A percentile compares a stretch with the other conserved stretches of the same genome.
These are phyloP conservation scores for Meda fulgida DNA, from an alignment of 2,797 vertebrate species.

Conservation along the genomic window DNA sequence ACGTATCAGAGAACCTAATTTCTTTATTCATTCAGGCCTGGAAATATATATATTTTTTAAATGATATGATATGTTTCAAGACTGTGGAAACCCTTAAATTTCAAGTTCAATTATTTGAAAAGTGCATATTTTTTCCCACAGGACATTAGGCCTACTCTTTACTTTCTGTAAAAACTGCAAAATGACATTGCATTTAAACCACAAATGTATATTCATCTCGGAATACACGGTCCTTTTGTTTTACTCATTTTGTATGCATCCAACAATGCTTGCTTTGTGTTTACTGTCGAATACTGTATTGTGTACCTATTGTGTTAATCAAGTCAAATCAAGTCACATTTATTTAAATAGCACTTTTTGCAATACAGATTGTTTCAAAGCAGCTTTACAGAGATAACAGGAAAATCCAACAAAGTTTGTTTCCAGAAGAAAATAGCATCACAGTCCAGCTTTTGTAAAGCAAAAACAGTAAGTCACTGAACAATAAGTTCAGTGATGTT, in stretches of 20 bases:
- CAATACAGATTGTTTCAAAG: no score
- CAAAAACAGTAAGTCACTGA: no score
- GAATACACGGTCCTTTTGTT: background rate
- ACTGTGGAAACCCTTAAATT: background rate
- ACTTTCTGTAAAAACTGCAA: background rate
- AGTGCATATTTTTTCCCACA: no score
- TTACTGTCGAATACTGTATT: background rate
- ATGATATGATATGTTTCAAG: background rate
- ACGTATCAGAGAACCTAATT: background rate
- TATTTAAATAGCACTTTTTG: no score
- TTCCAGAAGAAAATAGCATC: no score
- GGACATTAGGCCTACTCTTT: background rate
- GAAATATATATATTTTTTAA: no score
- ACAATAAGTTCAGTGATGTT: no score
- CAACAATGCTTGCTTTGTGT: background rate
- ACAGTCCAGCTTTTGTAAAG: no score
- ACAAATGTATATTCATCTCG: background rate
- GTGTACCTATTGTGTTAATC: background rate
- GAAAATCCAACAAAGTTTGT: no score
- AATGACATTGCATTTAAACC: background rate
- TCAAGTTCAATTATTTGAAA: no score
- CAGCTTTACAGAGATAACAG: no score
- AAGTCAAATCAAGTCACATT: no score
- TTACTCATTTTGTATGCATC: background rate
- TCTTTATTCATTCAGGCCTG: background rate